Conservation (phyloP, 1,140 invertebrate genomes). For the Drosophila ogumai region DNA sequence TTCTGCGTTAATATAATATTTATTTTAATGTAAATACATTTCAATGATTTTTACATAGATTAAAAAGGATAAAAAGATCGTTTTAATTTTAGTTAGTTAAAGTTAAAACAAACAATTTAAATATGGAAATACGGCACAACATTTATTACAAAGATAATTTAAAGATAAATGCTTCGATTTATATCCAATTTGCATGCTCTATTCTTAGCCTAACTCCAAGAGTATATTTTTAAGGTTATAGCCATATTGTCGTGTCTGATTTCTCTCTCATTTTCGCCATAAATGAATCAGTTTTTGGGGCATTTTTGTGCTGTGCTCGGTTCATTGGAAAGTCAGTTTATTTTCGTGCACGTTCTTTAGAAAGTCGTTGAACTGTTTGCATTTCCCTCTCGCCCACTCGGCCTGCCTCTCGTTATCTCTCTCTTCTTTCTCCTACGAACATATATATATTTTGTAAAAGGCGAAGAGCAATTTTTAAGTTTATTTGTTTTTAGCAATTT, state of each 20-base stretch:
- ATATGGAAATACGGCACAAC: no score
- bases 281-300: constrained; percentile 46
- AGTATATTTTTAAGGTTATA: constrained; percentile 5
- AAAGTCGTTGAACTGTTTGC: constrained; percentile 50
- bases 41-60: no score
- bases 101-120: no score
- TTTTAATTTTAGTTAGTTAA: no score
- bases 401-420: constrained; percentile 1
- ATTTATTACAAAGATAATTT: no score
- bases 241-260: constrained; percentile 26
- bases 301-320: constrained; percentile 39
- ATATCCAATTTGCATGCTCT: rapidly evolving
- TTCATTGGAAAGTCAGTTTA: constrained; percentile 55
- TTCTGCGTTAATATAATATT: no score
- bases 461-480: constrained; percentile 27
- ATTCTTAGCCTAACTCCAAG: not conserved
- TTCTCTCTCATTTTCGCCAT: constrained; percentile 36
- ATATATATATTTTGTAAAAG: constrained; percentile 20
- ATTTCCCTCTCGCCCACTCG: constrained; percentile 20
- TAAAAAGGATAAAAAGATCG: no score
- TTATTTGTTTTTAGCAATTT: constrained; percentile 52
- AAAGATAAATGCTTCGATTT: not conserved
- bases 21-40: no score
- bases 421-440: constrained; percentile 7
- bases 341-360: constrained; percentile 53